Evolutionary conservation across 2,113 vertebrate species (phyloP).

Genomic region (Baryphthengus martii): DNA sequence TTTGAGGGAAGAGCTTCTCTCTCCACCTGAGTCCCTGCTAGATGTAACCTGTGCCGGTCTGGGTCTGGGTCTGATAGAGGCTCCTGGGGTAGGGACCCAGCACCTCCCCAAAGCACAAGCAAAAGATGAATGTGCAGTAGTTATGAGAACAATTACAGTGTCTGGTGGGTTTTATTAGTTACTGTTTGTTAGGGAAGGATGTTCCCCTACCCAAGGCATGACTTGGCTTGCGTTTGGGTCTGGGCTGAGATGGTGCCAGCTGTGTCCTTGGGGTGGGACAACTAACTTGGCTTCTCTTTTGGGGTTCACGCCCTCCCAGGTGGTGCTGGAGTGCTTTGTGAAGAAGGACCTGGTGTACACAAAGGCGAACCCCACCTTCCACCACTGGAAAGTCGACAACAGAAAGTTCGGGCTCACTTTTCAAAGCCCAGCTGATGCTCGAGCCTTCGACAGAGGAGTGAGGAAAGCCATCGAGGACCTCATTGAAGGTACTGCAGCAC

Average conservation of each 20-base stretch:
- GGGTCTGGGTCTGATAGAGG: neutral
- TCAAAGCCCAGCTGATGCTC: constrained; percentile 94
- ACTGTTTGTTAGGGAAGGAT: neutral
- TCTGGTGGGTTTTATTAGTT: constrained; percentile 22
- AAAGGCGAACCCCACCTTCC: constrained; percentile 98
- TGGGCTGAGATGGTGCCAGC: fast-evolving
- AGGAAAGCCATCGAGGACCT: constrained; percentile 97
- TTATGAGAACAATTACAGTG: neutral
- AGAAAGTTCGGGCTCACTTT: constrained; percentile 94
- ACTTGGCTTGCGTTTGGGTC: neutral
- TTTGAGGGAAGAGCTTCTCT: neutral
- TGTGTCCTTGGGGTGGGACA: neutral
- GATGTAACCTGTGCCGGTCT: neutral
- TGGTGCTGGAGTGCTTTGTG: constrained; percentile 95
- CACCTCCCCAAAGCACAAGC: neutral
- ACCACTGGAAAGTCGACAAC: constrained; percentile 98
- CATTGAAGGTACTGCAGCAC: constrained; percentile 85
- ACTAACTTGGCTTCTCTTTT: constrained; percentile 52
- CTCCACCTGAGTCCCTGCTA: neutral
- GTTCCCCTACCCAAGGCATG: neutral
- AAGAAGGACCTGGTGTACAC: constrained; percentile 97
- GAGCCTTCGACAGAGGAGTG: constrained; percentile 96
- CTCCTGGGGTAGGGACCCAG: neutral
- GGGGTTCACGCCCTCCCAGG: constrained; percentile 73
- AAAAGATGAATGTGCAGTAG: neutral